These are phyloP conservation scores for Spodoptera frugiperda DNA, from an alignment of 1,140 invertebrate genomes.

Conservation along the genomic window DNA sequence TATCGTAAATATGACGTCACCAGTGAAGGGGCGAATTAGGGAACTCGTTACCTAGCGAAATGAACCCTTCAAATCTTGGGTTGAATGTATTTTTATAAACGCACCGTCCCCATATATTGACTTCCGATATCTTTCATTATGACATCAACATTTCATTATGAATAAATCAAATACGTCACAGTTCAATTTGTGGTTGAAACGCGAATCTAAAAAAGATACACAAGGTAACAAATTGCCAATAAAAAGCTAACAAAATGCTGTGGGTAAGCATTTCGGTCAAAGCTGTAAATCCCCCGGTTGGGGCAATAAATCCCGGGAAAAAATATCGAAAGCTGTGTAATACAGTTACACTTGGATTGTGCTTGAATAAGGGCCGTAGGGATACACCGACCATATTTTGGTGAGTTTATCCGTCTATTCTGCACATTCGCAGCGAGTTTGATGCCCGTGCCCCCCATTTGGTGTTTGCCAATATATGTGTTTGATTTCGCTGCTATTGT, in stretches of 20 bases:
- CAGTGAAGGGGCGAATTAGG: constrained; percentile 16
- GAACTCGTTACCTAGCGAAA: constrained; percentile 6
- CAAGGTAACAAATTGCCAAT: constrained; percentile 80
- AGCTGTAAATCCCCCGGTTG: constrained; percentile 75
- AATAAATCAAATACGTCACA: constrained; percentile 61
- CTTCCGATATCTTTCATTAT: constrained; percentile 3
- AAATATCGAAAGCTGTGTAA: constrained; percentile 76
- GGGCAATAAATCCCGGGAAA: constrained; percentile 72
- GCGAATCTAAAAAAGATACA: constrained; percentile 73
- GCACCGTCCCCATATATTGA: constrained; percentile 13
- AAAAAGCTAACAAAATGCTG: constrained; percentile 81
- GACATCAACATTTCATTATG: constrained; percentile 42
- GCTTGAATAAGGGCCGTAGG: constrained; percentile 55
- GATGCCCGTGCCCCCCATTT: constrained; percentile 25
- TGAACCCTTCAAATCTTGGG: not conserved
- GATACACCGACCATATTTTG: constrained; percentile 50
- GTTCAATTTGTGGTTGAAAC: constrained; percentile 69
- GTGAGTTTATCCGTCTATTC: constrained; percentile 54
- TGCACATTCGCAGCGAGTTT: constrained; percentile 50
- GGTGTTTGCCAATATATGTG: constrained; percentile 1
- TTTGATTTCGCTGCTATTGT: constrained; percentile 17
- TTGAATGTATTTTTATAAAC: constrained; percentile 15
- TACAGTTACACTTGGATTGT: constrained; percentile 68
- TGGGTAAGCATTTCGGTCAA: constrained; percentile 79
- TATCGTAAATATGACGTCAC: constrained; percentile 24